Evolutionary conservation across 2,888 invertebrate genomes (phyloP).

Genomic region (Pantelozetes paolii): DNA sequence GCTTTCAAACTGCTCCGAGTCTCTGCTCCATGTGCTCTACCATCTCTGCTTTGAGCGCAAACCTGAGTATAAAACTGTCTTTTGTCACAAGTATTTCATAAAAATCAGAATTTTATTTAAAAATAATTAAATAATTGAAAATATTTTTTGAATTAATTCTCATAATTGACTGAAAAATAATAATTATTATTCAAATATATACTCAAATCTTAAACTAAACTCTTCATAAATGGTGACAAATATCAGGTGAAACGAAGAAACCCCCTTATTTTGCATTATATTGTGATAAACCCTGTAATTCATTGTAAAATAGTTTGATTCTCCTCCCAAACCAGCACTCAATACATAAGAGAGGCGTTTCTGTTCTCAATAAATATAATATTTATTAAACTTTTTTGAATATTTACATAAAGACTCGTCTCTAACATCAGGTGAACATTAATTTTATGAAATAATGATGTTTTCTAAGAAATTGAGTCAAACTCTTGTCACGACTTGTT

Average conservation of each 20-base stretch:
- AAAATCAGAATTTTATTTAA: too few relatives aligned
- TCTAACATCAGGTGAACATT: slow-evolving; percentile 2
- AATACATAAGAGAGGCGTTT: background rate
- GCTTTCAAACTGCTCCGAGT: background rate
- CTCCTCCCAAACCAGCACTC: background rate
- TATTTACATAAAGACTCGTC: slow-evolving; percentile 5
- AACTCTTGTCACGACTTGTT: background rate
- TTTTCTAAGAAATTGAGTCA: background rate
- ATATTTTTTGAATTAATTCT: too few relatives aligned
- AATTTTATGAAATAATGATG: background rate
- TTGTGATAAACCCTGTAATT: too few relatives aligned
- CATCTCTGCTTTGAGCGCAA: background rate
- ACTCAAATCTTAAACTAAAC: too few relatives aligned
- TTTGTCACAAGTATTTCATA: too few relatives aligned
- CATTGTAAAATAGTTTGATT: background rate
- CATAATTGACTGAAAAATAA: too few relatives aligned
- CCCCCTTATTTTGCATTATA: too few relatives aligned
- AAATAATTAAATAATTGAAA: too few relatives aligned
- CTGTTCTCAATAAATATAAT: background rate
- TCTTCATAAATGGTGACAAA: too few relatives aligned
- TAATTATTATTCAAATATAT: too few relatives aligned
- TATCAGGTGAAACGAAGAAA: too few relatives aligned
- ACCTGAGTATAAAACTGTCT: too few relatives aligned
- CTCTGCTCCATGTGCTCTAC: slow-evolving; percentile 8
- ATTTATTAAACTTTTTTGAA: background rate